Conservation (phyloP, 1,140 invertebrate species). For the Camponotus floridanus region DNA sequence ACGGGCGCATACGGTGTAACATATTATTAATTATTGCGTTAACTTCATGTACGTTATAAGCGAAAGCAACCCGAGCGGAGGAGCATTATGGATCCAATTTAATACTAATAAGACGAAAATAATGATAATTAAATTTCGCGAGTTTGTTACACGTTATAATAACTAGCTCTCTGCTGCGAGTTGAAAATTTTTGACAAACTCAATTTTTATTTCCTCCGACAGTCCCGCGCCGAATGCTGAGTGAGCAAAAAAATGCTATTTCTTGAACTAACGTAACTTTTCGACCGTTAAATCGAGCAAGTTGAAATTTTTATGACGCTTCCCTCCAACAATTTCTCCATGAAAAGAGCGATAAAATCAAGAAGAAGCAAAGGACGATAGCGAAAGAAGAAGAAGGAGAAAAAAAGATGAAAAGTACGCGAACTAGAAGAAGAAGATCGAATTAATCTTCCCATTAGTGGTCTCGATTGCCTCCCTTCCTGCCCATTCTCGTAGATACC, state of each 20-base stretch:
- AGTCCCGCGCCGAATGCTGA: not conserved
- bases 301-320: slow-evolving; percentile 32
- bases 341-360: slow-evolving; percentile 34
- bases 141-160: slow-evolving; percentile 14
- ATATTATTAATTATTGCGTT: slow-evolving; percentile 57
- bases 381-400: not conserved
- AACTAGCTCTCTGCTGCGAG: not conserved
- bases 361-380: not conserved
- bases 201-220: not conserved
- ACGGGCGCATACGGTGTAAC: slow-evolving; percentile 32
- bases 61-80: slow-evolving; percentile 41
- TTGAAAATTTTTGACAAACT: slow-evolving; percentile 33
- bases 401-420: slow-evolving; percentile 13
- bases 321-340: not conserved
- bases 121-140: slow-evolving; percentile 50
- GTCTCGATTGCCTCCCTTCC: slow-evolving; percentile 71
- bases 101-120: slow-evolving; percentile 47
- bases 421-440: slow-evolving; percentile 62
- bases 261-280: slow-evolving; percentile 26
- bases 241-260: not conserved
- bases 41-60: slow-evolving; percentile 48
- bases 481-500: not conserved
- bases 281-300: slow-evolving; percentile 31
- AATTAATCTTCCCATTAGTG: slow-evolving; percentile 78
- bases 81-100: slow-evolving; percentile 53